Evolutionary conservation across 2,797 vertebrate species (phyloP).

Genomic region (Perodicticus potto): DNA sequence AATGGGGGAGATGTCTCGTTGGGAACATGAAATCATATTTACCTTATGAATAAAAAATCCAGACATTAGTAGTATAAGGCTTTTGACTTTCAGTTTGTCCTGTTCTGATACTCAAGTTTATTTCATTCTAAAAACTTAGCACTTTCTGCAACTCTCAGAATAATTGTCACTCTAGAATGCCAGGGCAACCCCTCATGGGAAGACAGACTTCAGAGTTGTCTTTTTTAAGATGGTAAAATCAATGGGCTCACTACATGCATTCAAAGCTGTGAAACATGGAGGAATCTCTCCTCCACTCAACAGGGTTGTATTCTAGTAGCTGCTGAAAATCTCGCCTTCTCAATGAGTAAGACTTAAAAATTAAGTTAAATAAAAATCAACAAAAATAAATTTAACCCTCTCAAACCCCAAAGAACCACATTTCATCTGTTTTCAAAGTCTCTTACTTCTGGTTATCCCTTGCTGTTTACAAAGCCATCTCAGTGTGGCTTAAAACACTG

Average conservation of each 20-base stretch:
- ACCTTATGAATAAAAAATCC: background rate
- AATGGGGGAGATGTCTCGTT: background rate
- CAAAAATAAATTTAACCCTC: background rate
- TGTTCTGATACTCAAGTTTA: background rate
- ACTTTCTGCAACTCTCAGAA: background rate
- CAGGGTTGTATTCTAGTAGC: background rate
- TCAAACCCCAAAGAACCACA: background rate
- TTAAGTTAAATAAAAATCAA: background rate
- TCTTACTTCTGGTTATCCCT: background rate
- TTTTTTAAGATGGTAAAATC: background rate
- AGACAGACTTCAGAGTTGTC: background rate
- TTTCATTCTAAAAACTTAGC: background rate
- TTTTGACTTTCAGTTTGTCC: background rate
- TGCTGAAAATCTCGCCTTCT: background rate
- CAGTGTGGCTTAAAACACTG: background rate
- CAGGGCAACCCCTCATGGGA: background rate
- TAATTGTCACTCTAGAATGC: background rate
- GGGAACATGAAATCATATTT: background rate
- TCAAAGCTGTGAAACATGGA: background rate
- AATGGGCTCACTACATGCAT: background rate
- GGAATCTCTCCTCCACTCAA: background rate
- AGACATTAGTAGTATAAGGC: background rate
- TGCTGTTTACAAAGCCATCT: background rate
- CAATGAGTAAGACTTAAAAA: background rate
- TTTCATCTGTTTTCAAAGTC: background rate